Evolutionary conservation across 2,113 vertebrate species (phyloP), one percentile per base, ranked within the genome.

Genomic region (Hydropotes inermis): DNA sequence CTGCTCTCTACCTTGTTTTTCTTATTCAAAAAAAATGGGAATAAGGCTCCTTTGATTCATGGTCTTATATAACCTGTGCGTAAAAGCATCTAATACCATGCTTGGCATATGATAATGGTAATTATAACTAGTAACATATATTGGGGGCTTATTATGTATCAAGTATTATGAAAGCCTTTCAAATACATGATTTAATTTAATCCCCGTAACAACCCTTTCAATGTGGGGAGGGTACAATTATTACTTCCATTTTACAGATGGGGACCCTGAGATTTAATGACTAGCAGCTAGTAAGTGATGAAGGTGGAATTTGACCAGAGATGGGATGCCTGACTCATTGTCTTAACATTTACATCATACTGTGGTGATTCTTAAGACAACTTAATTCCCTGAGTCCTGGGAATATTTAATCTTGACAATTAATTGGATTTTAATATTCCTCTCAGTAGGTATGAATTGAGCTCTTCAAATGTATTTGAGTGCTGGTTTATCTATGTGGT

Each of bases 331-430:
- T 52, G 33, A 64, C 45, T 52, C 54, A 45, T 64, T 27, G 15
- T 79, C 6, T 64, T 67, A 81, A 60, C 17, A 39, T 86, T 84
- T 87, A 91, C 17, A 89, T n/a, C 33, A 76, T 78, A n/a, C 15
- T 74, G 5, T 79, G 70, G 28, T 67, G 70, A 82, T 74, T 83
- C 50, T 91, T 12, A 96, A 78, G 50, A 43, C 45, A 85, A 19
- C 16, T 83, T 86, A 60, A 13, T 57, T 83, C 16, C 54, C 39
- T 47, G 19, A 79, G 15, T 89, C 33, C 89, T 60, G 9, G 50
- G 17, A 79, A 30, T 87, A 47, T 87, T 95, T 89, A 85, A 58
- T 97, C 57, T 91, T 97, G 45, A 92, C 33, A 95, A n/a, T 94
- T 97, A 83, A 84, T 45, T 54, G 54, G 45, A 89, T 19, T 95